phyloP scores from a whole-genome alignment of 53 echinoderm and acorn worm species.

The Paracentrotus lividus region DNA sequence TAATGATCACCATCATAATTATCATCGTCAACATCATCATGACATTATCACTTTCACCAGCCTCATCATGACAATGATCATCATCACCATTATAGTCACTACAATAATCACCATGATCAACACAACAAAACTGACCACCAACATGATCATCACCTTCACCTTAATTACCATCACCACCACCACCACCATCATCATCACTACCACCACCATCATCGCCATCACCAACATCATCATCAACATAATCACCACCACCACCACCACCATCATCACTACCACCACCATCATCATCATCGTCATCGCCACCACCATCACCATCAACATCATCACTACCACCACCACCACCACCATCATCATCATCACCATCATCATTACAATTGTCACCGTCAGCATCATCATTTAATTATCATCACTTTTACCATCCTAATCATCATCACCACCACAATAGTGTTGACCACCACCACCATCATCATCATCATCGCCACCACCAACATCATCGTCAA shows the following conservation, averaged over 20 bases:
- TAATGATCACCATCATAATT: neutral
- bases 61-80: neutral
- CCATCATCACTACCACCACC: neutral
- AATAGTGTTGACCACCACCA: neutral
- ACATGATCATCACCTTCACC: neutral
- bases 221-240: neutral
- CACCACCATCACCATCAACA: neutral
- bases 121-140: neutral
- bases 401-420: slow-evolving; percentile 55
- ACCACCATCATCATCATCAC: neutral
- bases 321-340: neutral
- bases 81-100: neutral
- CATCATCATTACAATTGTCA: neutral
- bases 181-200: neutral
- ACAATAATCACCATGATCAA: neutral
- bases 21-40: neutral
- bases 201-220: neutral
- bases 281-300: slow-evolving; percentile 22
- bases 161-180: neutral
- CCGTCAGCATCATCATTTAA: slow-evolving; percentile 3
- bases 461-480: slow-evolving; percentile 7
- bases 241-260: neutral
- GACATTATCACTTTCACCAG: neutral
- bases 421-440: slow-evolving; percentile 53
- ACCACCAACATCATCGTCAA: slow-evolving; percentile 4